Base-by-base conservation (phyloP, 53 echinoderm and acorn worm species). In the Crossaster papposus region DNA sequence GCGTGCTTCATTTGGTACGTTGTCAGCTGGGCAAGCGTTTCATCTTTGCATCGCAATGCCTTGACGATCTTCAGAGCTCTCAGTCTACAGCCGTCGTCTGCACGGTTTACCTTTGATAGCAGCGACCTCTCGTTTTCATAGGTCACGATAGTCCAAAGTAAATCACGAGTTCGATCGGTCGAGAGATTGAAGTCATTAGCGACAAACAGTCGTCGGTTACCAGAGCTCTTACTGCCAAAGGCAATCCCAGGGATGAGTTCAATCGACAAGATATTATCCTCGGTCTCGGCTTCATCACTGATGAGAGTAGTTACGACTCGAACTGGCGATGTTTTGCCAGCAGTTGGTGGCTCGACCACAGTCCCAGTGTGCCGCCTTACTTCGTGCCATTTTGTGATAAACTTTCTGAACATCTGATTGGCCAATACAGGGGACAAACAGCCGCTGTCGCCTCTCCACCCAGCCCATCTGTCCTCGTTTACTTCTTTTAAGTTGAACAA, bases 1-100 rank as follows among this genome's bases (percentile, higher is more conserved):
- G 76, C 74, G 62, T 83, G 83, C 84, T 90, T 90, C 90, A 90
- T 90, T 38, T 90, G 90, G 44, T 90, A 90, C n/a, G 90, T 83
- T 2, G 90, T 83, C 29, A 90, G 77, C 26, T 90, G 62, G 18
- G 72, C 81, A 18, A 90, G 44, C 36, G 63, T 64, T 50, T 54
- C 83, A 64, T 90, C 90, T 30, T 83, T 37, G 77, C 32, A 54
- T 38, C 90, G 70, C 26, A 90, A 36, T 13, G 83, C 64, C 51
- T 90, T 90, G 12, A 90, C 51, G 38, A 90, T 83, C 70, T 76
- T 83, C 38, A 90, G 58, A 36, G 84, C 90, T 51, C 77, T 72
- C 28, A 54, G 54, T 32, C 90, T 70, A 51, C 77, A 83, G 50
- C 83, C 34, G 44, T 37, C 83, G 84, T 90, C 90, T 38, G 90